Conservation (phyloP, 1,140 invertebrate species). For the Caenorhabditis elegans region WBcel235 BX284606.5:2589001-2589500, state of each 20-base stretch:
- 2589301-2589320: not conserved
- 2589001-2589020: too few relatives aligned
- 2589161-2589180: too few relatives aligned
- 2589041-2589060: too few relatives aligned
- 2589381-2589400: not conserved
- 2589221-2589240: too few relatives aligned
- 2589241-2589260: not conserved
- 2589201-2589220: too few relatives aligned
- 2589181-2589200: too few relatives aligned
- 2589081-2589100: too few relatives aligned
- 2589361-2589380: not conserved
- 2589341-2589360: conserved; percentile 23
- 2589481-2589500: not conserved
- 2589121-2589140: too few relatives aligned
- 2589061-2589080: too few relatives aligned
- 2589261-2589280: not conserved
- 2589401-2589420: conserved; percentile 1
- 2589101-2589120: too few relatives aligned
- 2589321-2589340: not conserved
- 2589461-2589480: not conserved
- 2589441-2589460: not conserved
- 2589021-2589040: too few relatives aligned
- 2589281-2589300: not conserved
- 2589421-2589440: not conserved
- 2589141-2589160: too few relatives aligned